phyloP scores from a whole-genome alignment of 1,140 invertebrate species.

The Drosophila nebulosa region DNA sequence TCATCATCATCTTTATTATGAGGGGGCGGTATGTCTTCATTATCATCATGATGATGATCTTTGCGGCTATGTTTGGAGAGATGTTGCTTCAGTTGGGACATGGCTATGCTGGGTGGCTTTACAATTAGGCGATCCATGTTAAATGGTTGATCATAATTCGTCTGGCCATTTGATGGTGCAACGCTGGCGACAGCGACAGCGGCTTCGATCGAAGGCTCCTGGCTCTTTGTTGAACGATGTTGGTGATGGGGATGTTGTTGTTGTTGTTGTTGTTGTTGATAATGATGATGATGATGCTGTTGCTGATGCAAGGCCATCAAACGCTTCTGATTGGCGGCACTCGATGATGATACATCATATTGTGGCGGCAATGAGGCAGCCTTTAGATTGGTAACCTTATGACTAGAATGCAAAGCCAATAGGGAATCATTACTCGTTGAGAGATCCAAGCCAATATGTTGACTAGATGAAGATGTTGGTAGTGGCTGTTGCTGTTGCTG shows the following conservation, averaged over 20 bases:
- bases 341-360: not conserved
- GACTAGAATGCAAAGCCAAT: constrained; percentile 53
- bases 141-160: constrained; percentile 17
- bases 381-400: constrained; percentile 57
- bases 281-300: not conserved
- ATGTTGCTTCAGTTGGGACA: constrained; percentile 14
- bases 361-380: constrained; percentile 62
- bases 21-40: not conserved
- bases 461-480: constrained; percentile 13
- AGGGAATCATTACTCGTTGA: constrained; percentile 25
- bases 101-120: constrained; percentile 31
- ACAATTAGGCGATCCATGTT: constrained; percentile 38
- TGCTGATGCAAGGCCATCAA: not conserved
- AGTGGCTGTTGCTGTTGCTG: constrained; percentile 23
- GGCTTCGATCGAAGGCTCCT: constrained; percentile 23
- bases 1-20: not conserved
- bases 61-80: not conserved
- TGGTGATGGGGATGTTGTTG: not conserved
- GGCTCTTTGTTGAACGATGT: constrained; percentile 38
- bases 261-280: not conserved
- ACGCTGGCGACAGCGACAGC: not conserved
- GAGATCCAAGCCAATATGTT: not conserved
- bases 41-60: not conserved
- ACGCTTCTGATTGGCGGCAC: not conserved
- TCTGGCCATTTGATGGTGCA: not conserved